Base-by-base conservation (phyloP, 2,113 vertebrate species). In the Colistium nudipinnis region DNA sequence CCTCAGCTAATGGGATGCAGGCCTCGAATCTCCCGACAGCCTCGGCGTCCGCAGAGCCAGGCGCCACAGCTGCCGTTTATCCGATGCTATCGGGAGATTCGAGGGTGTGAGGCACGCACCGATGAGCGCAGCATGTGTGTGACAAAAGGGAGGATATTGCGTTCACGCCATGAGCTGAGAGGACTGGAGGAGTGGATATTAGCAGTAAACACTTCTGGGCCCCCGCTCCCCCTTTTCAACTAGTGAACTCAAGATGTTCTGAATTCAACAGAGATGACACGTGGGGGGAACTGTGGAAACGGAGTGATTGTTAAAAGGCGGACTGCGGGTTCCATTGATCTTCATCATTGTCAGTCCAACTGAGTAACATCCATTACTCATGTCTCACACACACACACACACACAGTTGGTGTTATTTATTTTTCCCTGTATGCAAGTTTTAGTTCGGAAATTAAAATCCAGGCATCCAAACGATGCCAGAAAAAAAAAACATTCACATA, bases 1-100 rank as follows among this genome's bases (percentile, higher is more conserved):
- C 84, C 83, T 76, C 22, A 4, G 45, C 76, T 86, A 88, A 91
- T 87, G 55, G 13, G 31, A 81, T 16, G 52, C 86, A 88, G 85
- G 31, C 59, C 62, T 60, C 49, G 56, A 65, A n/a, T n/a, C n/a
- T 80, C 67, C 53, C 59, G 74, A 84, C 80, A 71, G 70, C 78
- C 68, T 60, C 17, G 0, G 55, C 45, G 7, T 59, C 49, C 25
- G 11, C 51, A 19, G 43, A 80, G 68, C 39, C 43, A 0, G 69
- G 66, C n/a, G 64, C 57, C 61, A 12, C 78, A 73, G 83, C 78
- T 91, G 89, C 75, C 62, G 47, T 74, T 70, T 52, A 57, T 84
- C 85, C 79, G 61, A 80, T 66, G 62, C 62, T 75, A 72, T 69
- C 81, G 55, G 70, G 49, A 84, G 74, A 81, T 71, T 64, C 70